Evolutionary conservation across 2,797 vertebrate genomes (phyloP).

Genomic region (Danionella dracula): DNA sequence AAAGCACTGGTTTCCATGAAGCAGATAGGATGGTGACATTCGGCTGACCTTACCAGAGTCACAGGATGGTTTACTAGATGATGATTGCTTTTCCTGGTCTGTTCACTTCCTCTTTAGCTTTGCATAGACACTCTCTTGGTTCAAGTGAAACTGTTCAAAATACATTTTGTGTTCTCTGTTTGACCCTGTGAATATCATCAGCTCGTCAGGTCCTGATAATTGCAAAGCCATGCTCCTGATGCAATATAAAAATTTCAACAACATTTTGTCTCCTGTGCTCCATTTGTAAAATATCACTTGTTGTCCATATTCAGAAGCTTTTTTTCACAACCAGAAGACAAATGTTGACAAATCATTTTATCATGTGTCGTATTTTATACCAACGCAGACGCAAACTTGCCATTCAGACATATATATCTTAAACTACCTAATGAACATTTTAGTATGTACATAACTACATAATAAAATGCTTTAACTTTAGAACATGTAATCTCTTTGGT

Average conservation of each 20-base stretch:
- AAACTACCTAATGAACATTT: too few relatives aligned
- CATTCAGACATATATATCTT: too few relatives aligned
- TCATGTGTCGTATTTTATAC: too few relatives aligned
- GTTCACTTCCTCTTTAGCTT: constrained; percentile 46
- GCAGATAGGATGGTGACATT: constrained; percentile 54
- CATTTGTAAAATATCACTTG: neutral
- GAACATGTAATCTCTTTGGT: too few relatives aligned
- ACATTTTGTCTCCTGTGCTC: neutral
- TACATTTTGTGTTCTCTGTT: neutral
- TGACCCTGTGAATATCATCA: neutral
- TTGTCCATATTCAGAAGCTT: neutral
- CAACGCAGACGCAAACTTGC: too few relatives aligned
- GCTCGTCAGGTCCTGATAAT: neutral
- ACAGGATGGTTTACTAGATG: constrained; percentile 60
- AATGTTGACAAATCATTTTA: too few relatives aligned
- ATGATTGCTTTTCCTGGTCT: constrained; percentile 71
- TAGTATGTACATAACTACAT: too few relatives aligned
- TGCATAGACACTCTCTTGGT: constrained; percentile 2
- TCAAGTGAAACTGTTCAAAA: constrained; percentile 11
- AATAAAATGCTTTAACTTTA: too few relatives aligned
- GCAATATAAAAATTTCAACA: neutral
- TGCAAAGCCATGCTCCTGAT: neutral
- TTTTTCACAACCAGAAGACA: too few relatives aligned
- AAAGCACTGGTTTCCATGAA: constrained; percentile 50
- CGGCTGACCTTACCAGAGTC: constrained; percentile 53